Base-by-base conservation (phyloP, 2,113 vertebrate species). In the Brachypodius melanocephalos region DNA sequence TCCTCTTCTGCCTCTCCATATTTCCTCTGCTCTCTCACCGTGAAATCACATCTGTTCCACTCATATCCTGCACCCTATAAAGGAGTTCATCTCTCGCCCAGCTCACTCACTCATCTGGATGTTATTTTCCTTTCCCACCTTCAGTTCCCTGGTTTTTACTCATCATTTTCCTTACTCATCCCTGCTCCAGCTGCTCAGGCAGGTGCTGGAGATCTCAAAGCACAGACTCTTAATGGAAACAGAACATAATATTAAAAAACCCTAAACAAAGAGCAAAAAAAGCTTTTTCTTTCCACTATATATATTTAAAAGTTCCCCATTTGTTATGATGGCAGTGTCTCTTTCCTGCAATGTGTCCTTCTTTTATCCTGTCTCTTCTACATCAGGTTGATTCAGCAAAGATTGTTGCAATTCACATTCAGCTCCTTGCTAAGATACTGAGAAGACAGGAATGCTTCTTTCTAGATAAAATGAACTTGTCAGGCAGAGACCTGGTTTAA, bases 11-110 rank as follows among this genome's bases (percentile, higher is more conserved):
- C 34, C 54, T 88, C 42, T 66, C 61, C 17, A 12, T 61, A 55
- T 72, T 67, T 81, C 67, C 85, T 82, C 84, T 79, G 57, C 48
- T 68, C 28, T 73, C 46, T 92, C 66, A 89, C 54, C 49, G 73
- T 42, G 71, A 94, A 87, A 89, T 68, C 75, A 71, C 45, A 94
- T 69, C 72, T 83, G 88, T 86, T 93, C 68, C 75, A 42, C 31
- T 71, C 43, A 10, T 55, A 90, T n/a, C 17, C 63, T 0, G 0
- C 29, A 80, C 59, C 38, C 68, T 51, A 32, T 66, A 69, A 61
- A 83, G 69, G 49, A 13, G 38, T 83, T 68, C 36, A 14, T 59
- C 79, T 81, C 77, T 68, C 19, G 17, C 26, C 40, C 67, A 73
- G 57, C 49, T 95, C 71, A 42, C 57, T 91, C 66, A 49, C 34